Evolutionary conservation across 2,797 vertebrate genomes (phyloP).

Genomic region (Nyctalus aviator): DNA sequence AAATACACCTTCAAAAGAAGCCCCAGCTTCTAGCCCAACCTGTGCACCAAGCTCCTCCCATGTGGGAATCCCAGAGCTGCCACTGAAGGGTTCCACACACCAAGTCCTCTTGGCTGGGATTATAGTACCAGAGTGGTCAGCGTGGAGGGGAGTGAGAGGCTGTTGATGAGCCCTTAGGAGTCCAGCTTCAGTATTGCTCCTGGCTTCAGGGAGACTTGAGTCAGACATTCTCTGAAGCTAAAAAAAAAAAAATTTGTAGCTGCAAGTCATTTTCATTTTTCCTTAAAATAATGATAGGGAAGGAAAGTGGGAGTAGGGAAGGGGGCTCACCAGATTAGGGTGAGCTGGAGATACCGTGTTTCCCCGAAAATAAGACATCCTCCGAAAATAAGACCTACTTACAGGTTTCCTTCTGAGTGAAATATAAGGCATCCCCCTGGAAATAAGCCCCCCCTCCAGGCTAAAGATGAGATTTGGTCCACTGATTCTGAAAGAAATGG

Average conservation of each 20-base stretch:
- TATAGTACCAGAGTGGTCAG: neutral
- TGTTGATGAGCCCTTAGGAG: neutral
- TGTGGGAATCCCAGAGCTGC: neutral
- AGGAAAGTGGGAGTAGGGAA: neutral
- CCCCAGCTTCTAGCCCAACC: neutral
- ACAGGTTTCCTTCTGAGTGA: too few species aligned
- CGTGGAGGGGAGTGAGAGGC: rapidly evolving
- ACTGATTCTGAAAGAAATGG: too few species aligned
- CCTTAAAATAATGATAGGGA: neutral
- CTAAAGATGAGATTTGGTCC: too few species aligned
- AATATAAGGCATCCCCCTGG: too few species aligned
- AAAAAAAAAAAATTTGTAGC: neutral
- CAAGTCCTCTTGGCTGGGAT: neutral
- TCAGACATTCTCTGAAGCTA: neutral
- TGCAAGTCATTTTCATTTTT: neutral
- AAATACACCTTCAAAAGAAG: neutral
- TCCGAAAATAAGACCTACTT: too few species aligned
- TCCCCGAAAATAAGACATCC: too few species aligned
- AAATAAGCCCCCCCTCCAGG: too few species aligned
- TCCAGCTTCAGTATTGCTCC: neutral
- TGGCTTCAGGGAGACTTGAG: neutral
- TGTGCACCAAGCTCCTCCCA: neutral
- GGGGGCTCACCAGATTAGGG: neutral
- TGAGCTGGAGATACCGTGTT: too few species aligned
- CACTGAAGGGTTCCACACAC: neutral